Percentiles rank a stretch among this genome's conserved stretches.
phyloP scores from a whole-genome alignment of 2,113 vertebrate genomes.

The Prietella phreatophila region DNA sequence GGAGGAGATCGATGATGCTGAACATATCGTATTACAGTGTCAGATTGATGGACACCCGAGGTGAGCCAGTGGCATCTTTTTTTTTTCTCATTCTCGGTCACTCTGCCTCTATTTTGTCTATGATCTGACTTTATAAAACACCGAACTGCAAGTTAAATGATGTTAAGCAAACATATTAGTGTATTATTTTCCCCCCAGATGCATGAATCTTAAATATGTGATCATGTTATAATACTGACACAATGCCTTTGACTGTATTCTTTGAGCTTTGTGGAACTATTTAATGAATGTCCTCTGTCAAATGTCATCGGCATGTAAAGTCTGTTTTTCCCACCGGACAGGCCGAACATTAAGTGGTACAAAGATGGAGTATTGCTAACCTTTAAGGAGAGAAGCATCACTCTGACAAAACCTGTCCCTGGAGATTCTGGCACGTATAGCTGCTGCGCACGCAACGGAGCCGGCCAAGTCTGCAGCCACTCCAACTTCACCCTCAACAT shows the following conservation, averaged over 20 bases:
- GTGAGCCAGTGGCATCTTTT: slow-evolving; percentile 71
- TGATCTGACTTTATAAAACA: neutral
- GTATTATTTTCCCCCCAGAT: neutral
- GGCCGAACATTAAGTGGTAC: slow-evolving; percentile 91
- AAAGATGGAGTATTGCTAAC: slow-evolving; percentile 76
- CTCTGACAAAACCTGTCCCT: slow-evolving; percentile 74
- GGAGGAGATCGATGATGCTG: slow-evolving; percentile 85
- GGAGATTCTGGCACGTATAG: slow-evolving; percentile 86
- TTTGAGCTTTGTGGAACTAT: neutral
- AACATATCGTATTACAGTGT: slow-evolving; percentile 82
- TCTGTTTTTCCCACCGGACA: slow-evolving; percentile 50
- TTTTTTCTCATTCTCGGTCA: neutral
- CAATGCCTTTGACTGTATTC: neutral
- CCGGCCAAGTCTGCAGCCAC: slow-evolving; percentile 83
- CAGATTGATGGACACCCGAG: slow-evolving; percentile 94
- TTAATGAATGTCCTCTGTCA: neutral
- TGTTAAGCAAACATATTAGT: neutral
- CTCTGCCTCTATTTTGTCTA: neutral
- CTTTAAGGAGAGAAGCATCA: slow-evolving; percentile 87
- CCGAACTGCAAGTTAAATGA: neutral
- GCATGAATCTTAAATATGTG: neutral
- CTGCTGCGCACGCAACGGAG: slow-evolving; percentile 89
- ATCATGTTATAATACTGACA: neutral
- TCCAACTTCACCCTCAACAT: slow-evolving; percentile 88
- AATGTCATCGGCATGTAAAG: neutral